Evolutionary conservation across 1,140 invertebrate species (phyloP), one percentile per base, ranked within the genome.

Genomic region (Idris sp.): DNA sequence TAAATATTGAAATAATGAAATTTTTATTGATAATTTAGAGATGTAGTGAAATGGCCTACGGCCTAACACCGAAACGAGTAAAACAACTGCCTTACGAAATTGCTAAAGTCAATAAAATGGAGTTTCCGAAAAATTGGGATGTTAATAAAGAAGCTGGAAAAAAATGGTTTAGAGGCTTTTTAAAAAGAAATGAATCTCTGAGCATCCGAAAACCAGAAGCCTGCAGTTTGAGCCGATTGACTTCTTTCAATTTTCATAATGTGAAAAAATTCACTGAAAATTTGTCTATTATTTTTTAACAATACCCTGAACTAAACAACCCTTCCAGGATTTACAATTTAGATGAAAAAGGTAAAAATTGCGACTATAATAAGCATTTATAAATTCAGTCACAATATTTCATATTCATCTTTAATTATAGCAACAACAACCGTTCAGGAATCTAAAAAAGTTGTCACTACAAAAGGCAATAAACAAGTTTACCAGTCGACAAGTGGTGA

Each of bases 161-260:
- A 25, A 53, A 56, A 35, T 72, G 58, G 58, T 48, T 72, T 0
- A 8, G 8, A 1, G 11, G 15, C 15, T 71, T 61, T 40, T 5
- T 35, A 14, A 48, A 62, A 33, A 15, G 56, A 9, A n/a, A 54
- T 25, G 1, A 10, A n/a, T 10, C 43, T 11, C 16, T 62, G 2
- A 53, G 16, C 25, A 46, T 71, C 15, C 36, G 41, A 9, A 54
- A 54, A 44, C 56, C 56, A 2, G 67, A 71, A 18, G 43, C 49
- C 10, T 40, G 48, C 10, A 62, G 41, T n/a, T 36, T 62, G 16
- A 13, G 15, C 8, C 11, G 65, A 28, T 41, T 58, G 15, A 64
- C 59, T 0, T 64, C 46, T 9, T 53, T 65, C 13, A 65, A 65
- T 38, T 6, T 1, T 3, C 15, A 2, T 4, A 38, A 64, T 15